Conservation (phyloP, 2,113 vertebrate species). For the Alexandromys fortis region DNA sequence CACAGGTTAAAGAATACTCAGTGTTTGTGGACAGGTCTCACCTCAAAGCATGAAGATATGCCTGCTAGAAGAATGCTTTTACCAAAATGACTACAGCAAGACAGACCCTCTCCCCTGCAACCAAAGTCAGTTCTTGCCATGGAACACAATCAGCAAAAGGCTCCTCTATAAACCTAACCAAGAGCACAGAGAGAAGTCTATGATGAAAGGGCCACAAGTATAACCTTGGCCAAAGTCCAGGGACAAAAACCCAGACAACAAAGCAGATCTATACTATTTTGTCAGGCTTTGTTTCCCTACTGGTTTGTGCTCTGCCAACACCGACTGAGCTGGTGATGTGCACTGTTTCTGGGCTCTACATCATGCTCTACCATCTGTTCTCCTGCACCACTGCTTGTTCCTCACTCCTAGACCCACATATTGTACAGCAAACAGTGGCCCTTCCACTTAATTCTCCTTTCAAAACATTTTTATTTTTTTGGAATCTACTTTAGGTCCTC, state of each 20-base stretch:
- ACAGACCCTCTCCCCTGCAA: too few species aligned
- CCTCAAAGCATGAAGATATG: not conserved
- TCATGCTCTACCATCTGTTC: not conserved
- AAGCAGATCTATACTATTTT: not conserved
- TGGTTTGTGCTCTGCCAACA: too few species aligned
- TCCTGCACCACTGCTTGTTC: not conserved
- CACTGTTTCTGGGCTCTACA: not conserved
- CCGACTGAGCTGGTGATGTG: rapidly evolving
- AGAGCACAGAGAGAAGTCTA: not conserved
- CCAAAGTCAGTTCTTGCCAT: not conserved
- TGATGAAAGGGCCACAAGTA: not conserved
- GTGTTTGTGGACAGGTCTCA: not conserved
- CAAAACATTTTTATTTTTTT: not conserved
- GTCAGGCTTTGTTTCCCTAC: not conserved
- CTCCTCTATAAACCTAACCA: not conserved
- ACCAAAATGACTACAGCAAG: not conserved
- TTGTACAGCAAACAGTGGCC: too few species aligned
- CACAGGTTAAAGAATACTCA: not conserved
- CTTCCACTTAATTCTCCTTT: not conserved
- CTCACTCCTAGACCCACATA: too few species aligned
- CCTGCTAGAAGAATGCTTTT: not conserved
- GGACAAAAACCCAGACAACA: not conserved
- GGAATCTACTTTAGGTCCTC: not conserved
- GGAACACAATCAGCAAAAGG: not conserved
- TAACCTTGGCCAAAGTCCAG: not conserved